These are phyloP conservation scores for Aphelocoma californica DNA, from an alignment of 2,797 vertebrate genomes.

Conservation along the genomic window DNA sequence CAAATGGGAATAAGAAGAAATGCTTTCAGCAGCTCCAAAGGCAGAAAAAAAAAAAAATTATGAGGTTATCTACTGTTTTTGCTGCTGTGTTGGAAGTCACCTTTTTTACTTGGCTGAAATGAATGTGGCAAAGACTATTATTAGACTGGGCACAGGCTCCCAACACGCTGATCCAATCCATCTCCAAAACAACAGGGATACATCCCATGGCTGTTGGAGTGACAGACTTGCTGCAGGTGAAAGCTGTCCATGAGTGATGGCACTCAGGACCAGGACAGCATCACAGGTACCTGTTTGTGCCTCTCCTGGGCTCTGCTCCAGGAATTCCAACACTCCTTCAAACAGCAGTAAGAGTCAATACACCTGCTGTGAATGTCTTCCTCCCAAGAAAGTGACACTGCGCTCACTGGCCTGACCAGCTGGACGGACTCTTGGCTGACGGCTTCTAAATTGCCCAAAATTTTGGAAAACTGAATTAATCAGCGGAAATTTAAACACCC, in stretches of 20 bases:
- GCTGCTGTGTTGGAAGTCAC: not conserved
- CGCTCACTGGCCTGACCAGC: not conserved
- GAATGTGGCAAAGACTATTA: not conserved
- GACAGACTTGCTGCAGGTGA: not conserved
- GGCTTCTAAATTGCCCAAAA: not conserved
- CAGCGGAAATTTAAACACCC: not conserved
- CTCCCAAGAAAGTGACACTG: not conserved
- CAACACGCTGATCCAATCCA: not conserved
- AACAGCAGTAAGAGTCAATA: not conserved
- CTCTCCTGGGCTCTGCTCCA: not conserved
- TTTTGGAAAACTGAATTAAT: not conserved
- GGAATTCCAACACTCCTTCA: not conserved
- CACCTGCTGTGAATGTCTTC: not conserved
- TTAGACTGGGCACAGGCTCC: not conserved
- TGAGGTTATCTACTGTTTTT: not conserved
- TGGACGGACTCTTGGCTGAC: not conserved
- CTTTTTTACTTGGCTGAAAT: not conserved
- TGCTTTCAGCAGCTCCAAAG: not conserved
- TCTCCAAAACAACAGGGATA: not conserved
- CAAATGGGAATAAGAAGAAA: not conserved
- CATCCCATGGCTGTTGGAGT: not conserved
- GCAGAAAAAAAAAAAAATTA: accelerated
- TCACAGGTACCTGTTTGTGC: not conserved
- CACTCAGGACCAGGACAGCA: not conserved
- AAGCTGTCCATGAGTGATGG: not conserved